Conservation (phyloP, 1,140 invertebrate species). For the Sinella curviseta region DNA sequence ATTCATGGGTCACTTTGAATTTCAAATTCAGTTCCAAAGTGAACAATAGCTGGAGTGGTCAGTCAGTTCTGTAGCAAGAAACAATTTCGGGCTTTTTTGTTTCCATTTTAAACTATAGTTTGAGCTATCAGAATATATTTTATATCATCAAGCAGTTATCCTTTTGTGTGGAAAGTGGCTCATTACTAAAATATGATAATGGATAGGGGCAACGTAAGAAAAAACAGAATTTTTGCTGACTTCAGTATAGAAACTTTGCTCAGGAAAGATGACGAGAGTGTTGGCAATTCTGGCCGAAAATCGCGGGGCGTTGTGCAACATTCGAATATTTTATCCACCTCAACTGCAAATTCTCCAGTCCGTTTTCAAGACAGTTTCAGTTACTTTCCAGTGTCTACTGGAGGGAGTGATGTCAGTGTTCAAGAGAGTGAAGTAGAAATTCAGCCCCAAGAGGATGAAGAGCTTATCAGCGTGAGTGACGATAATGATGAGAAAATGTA, state of each 20-base stretch:
- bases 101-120: too few species aligned
- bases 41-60: too few species aligned
- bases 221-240: conserved; percentile 4
- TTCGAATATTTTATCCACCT: too few species aligned
- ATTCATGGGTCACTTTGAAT: too few species aligned
- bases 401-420: background rate
- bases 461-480: background rate
- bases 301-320: background rate
- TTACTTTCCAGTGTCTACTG: background rate
- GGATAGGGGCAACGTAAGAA: background rate
- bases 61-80: too few species aligned
- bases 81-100: too few species aligned
- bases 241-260: conserved; percentile 43
- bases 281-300: background rate
- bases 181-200: too few species aligned
- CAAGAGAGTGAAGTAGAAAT: background rate
- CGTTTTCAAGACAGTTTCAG: background rate
- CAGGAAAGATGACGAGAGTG: conserved; percentile 14
- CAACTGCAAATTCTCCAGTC: too few species aligned
- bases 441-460: background rate
- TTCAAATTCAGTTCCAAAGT: too few species aligned
- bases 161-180: too few species aligned
- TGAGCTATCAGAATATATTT: too few species aligned
- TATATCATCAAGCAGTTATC: too few species aligned
- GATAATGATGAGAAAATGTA: background rate